These are phyloP conservation scores for Chaenocephalus aceratus DNA, from an alignment of 2,113 vertebrate genomes.

Conservation along the genomic window DNA sequence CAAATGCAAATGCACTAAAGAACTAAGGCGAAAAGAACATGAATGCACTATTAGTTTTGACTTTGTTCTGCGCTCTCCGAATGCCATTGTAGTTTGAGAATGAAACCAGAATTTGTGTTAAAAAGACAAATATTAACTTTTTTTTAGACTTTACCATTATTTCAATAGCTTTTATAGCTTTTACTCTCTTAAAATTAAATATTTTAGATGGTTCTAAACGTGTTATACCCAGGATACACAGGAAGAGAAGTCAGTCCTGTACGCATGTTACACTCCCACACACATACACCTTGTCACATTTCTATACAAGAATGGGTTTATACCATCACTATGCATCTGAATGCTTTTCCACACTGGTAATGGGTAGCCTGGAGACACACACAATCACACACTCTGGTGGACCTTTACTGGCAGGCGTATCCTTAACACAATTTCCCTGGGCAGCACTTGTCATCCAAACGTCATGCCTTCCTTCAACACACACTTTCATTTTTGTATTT, in stretches of 20 bases:
- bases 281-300: conserved; percentile 50
- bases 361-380: conserved; percentile 60
- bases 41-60: too few species aligned
- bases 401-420: conserved; percentile 66
- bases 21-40: too few species aligned
- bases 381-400: conserved; percentile 43
- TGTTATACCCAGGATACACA: neutral
- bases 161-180: neutral
- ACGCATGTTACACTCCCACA: conserved; percentile 7
- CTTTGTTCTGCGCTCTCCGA: too few species aligned
- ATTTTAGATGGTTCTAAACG: neutral
- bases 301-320: conserved; percentile 46
- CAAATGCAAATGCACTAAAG: too few species aligned
- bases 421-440: conserved; percentile 59
- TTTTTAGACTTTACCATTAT: neutral
- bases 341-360: conserved; percentile 61
- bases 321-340: conserved; percentile 50
- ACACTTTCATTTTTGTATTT: conserved; percentile 13
- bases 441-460: conserved; percentile 64
- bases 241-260: neutral
- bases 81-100: neutral
- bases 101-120: neutral
- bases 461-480: conserved; percentile 56
- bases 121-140: neutral
- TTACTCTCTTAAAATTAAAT: neutral